Evolutionary conservation across 2,797 vertebrate species (phyloP), one percentile per base, ranked within the genome.

Genomic region (Chloroceryle amazona): DNA sequence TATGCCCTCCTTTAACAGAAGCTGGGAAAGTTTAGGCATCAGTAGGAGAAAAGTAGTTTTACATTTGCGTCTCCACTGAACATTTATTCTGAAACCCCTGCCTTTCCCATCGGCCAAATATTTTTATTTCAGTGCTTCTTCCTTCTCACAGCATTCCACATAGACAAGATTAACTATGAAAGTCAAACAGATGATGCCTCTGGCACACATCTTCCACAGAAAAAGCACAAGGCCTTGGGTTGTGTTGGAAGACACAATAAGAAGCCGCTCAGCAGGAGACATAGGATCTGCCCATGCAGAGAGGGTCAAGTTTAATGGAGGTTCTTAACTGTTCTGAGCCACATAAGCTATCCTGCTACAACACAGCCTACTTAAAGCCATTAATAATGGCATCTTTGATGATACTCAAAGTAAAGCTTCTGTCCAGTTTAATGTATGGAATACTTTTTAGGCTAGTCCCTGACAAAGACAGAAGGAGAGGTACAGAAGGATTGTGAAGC

Each of bases 191-290:
- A 79, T 94, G 80, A 86, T 80, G 67, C 20, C 31, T 65, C 80
- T 66, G 33, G 65, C 57, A 72, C 71, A 33, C 1, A 39, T 49
- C 19, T 79, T 74, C 57, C 93, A 55, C 63, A 70, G 70, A 92
- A 94, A 89, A 95, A 76, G 68, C 39, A 75, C 12, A 72, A 8
- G n/a, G 54, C 78, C 94, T 94, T 93, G 42, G 15, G 19, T n/a
- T 97, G 21, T 93, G 72, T 41, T 96, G 83, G 79, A 94, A 91
- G 61, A 93, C 93, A 89, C 17, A 58, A 54, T 42, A 81, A 49
- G 18, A 72, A 86, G 85, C 25, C 26, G 90, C 51, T 94, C 26
- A 23, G 70, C 82, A 71, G 19, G n/a, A 76, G 25, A 42, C 3
- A 4, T 4, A 29, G 15, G 7, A 57, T 52, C 47, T 60, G 21